Evolutionary conservation across 2,888 invertebrate genomes (phyloP).

Genomic region (Melolontha melolontha): DNA sequence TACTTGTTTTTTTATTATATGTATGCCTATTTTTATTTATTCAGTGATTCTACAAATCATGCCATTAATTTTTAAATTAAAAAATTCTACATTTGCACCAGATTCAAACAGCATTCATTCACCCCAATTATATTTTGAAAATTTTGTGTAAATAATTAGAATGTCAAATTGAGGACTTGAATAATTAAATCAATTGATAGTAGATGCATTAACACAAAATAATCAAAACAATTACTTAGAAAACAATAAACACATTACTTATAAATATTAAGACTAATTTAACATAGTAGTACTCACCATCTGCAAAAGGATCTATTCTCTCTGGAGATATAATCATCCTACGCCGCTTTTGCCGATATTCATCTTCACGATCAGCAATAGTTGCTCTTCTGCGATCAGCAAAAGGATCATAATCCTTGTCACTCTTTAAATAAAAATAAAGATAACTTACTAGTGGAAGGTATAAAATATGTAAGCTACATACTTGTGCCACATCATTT

Average conservation of each 20-base stretch:
- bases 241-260: conserved; percentile 29
- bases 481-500: conserved; percentile 90
- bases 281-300: conserved; percentile 77
- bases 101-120: conserved; percentile 57
- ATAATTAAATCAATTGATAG: background rate
- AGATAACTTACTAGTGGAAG: conserved; percentile 6
- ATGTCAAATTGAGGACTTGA: too few relatives aligned
- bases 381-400: conserved; percentile 91
- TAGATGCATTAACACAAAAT: conserved; percentile 22
- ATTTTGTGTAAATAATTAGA: conserved; percentile 29
- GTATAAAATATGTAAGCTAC: conserved; percentile 41
- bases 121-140: conserved; percentile 55
- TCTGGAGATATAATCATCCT: conserved; percentile 97
- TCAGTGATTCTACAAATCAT: conserved; percentile 39
- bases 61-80: conserved; percentile 31
- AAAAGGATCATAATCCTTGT: conserved; percentile 95
- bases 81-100: conserved; percentile 47
- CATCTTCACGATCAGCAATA: conserved; percentile 97
- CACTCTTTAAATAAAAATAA: conserved; percentile 71
- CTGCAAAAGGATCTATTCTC: conserved; percentile 96
- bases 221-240: conserved; percentile 38
- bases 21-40: conserved; percentile 40
- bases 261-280: conserved; percentile 19
- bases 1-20: conserved; percentile 43
- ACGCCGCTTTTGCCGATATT: conserved; percentile 90